Conservation (phyloP, 2,797 vertebrate species). For the Centroberyx gerrardi region DNA sequence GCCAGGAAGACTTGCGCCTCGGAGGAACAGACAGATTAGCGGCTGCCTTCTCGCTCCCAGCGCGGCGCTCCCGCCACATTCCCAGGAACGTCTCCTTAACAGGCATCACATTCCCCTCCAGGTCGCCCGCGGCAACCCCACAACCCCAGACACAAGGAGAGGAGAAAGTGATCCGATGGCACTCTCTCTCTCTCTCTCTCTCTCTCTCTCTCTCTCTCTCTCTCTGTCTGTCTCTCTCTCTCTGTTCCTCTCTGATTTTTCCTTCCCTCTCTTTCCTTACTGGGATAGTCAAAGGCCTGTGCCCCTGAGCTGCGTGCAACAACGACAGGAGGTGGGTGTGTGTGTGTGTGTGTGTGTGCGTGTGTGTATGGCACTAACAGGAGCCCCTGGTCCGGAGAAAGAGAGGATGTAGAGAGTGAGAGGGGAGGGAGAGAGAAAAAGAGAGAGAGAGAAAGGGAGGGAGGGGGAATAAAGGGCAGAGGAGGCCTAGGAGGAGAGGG, state of each 20-base stretch:
- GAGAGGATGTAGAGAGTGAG: constrained; percentile 16
- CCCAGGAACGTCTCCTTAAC: constrained; percentile 89
- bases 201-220: constrained; percentile 5
- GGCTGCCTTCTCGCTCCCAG: constrained; percentile 69
- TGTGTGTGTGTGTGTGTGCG: background rate
- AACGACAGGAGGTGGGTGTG: constrained; percentile 28
- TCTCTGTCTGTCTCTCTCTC: background rate
- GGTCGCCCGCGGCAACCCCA: constrained; percentile 86
- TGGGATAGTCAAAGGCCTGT: constrained; percentile 18
- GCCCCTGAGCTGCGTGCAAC: constrained; percentile 24
- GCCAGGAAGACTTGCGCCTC: constrained; percentile 75
- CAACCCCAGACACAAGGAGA: constrained; percentile 78
- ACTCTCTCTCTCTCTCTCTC: constrained; percentile 28
- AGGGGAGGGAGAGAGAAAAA: constrained; percentile 12
- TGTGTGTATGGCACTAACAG: constrained; percentile 25
- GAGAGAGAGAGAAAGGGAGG: constrained; percentile 12
- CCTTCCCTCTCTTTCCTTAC: constrained; percentile 34
- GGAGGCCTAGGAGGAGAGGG: constrained; percentile 54
- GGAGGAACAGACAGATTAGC: constrained; percentile 81
- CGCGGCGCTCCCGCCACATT: constrained; percentile 62
- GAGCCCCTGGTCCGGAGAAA: constrained; percentile 24
- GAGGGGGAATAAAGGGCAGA: constrained; percentile 28
- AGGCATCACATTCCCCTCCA: constrained; percentile 86
- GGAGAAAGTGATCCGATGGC: constrained; percentile 78
- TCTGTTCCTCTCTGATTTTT: background rate